Conservation (phyloP, 2,888 invertebrate genomes). For the Embidobia sp. region DNA sequence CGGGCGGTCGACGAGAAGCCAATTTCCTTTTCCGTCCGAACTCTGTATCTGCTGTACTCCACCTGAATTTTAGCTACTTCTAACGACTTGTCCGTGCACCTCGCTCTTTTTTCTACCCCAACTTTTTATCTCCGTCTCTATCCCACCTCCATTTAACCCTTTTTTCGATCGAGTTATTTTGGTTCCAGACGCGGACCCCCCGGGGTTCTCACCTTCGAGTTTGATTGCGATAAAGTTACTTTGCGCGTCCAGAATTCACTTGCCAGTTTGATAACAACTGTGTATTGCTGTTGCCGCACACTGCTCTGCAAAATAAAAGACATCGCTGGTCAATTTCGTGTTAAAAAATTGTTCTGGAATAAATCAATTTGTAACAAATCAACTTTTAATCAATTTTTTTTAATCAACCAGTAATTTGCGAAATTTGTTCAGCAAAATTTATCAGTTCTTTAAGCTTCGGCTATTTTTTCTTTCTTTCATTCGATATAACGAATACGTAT, state of each 20-base stretch:
- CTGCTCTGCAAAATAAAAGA: no score
- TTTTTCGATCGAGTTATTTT: conserved; percentile 19
- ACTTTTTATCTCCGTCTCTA: neutral
- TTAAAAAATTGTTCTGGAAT: no score
- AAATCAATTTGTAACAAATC: no score
- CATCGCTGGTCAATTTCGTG: no score
- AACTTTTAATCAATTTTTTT: no score
- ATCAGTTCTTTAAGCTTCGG: no score
- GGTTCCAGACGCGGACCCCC: conserved; percentile 13
- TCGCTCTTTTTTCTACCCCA: neutral
- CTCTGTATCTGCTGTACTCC: conserved; percentile 37
- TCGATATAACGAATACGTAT: no score
- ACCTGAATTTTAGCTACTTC: conserved; percentile 47
- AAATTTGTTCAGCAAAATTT: no score
- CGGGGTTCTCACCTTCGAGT: conserved; percentile 14
- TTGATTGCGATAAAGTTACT: conserved; percentile 32
- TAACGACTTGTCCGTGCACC: conserved; percentile 43
- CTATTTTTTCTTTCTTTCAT: no score
- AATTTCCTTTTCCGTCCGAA: conserved; percentile 64
- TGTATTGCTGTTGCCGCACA: no score
- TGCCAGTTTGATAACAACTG: conserved; percentile 14
- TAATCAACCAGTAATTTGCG: no score
- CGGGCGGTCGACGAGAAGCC: conserved; percentile 62
- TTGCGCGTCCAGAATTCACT: conserved; percentile 14
- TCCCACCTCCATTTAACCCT: neutral